Evolutionary conservation across 2,888 invertebrate genomes (phyloP).

Genomic region (Trissoscelio sp.): DNA sequence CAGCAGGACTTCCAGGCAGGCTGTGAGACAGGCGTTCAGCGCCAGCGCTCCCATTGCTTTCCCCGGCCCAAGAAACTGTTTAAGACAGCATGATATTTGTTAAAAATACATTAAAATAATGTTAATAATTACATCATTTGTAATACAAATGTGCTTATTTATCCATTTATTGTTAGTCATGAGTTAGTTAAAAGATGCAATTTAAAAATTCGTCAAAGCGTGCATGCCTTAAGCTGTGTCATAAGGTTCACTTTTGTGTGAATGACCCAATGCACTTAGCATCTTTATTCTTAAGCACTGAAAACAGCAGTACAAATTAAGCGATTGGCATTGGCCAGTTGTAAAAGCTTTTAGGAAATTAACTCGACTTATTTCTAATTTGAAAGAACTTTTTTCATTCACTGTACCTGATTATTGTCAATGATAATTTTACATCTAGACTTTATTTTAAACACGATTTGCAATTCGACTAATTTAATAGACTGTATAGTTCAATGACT

Average conservation of each 20-base stretch:
- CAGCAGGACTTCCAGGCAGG: slow-evolving; percentile 89
- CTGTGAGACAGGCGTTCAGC: slow-evolving; percentile 88
- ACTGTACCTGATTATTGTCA: slow-evolving; percentile 3
- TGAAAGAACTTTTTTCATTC: not conserved
- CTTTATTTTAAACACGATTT: slow-evolving; percentile 10
- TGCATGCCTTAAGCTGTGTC: slow-evolving; percentile 54
- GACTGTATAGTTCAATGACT: too few species aligned
- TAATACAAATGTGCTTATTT: not conserved
- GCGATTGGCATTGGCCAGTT: slow-evolving; percentile 6
- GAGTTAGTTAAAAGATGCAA: slow-evolving; percentile 27
- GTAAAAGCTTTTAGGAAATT: slow-evolving; percentile 11
- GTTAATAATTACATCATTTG: too few species aligned
- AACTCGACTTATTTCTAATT: slow-evolving; percentile 6
- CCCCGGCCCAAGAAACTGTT: slow-evolving; percentile 83
- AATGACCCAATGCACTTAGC: slow-evolving; percentile 24
- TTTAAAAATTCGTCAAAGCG: slow-evolving; percentile 37
- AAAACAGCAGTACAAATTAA: slow-evolving; percentile 32
- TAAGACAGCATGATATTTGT: slow-evolving; percentile 39
- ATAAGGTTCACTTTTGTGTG: slow-evolving; percentile 28
- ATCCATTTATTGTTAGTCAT: slow-evolving; percentile 45
- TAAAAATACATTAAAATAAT: slow-evolving; percentile 13
- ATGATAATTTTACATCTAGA: not conserved
- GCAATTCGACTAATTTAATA: not conserved
- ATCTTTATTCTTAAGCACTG: slow-evolving; percentile 15
- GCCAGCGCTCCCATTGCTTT: slow-evolving; percentile 85